Base-by-base conservation (phyloP, 1,140 invertebrate species). In the Calephelis nemesis region DNA sequence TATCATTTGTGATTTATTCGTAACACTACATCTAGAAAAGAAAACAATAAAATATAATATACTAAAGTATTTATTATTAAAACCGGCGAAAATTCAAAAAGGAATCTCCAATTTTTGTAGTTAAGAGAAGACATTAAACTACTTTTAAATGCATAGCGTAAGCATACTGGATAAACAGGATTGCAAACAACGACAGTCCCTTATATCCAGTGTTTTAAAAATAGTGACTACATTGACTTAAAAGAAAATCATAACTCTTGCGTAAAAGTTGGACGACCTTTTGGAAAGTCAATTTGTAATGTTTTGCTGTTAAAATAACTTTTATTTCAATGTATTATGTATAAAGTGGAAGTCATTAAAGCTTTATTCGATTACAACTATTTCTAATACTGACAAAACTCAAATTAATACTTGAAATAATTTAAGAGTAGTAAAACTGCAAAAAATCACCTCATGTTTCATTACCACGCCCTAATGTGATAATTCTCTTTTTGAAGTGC, bases 51-150 rank as follows among this genome's bases (percentile, higher is more conserved):
- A 54, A 54, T 30, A 54, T 12, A 12, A 1, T 39, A 58, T 58
- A 19, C 12, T 58, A 45, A 58, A 58, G 42, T 65, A 7, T 5
- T 39, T 62, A 3, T 11, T 15, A 15, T 42, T 68, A 63, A 13
- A 45, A 49, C 62, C 9, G 15, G 3, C 15, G 47, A 48, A 54
- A 54, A 13, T 45, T 58, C 4, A 58, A 19, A 58, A 19, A 58
- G 54, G 54, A 58, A 58, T 58, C 54, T 58, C 54, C 54, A 58
- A 19, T 58, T 58, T 58, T 58, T 58, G 30, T 12, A 58, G 54
- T 39, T 58, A 58, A 39, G 54, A 30, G 5, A 39, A 54, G 13
- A 58, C 19, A 19, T 7, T 39, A 58, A 39, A 39, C 11, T 58
- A 58, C 19, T 1, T 19, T 30, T 40, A 58, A 58, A 39, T 58